Conservation (phyloP, 2,113 vertebrate species). For the Sapajus apella region DNA sequence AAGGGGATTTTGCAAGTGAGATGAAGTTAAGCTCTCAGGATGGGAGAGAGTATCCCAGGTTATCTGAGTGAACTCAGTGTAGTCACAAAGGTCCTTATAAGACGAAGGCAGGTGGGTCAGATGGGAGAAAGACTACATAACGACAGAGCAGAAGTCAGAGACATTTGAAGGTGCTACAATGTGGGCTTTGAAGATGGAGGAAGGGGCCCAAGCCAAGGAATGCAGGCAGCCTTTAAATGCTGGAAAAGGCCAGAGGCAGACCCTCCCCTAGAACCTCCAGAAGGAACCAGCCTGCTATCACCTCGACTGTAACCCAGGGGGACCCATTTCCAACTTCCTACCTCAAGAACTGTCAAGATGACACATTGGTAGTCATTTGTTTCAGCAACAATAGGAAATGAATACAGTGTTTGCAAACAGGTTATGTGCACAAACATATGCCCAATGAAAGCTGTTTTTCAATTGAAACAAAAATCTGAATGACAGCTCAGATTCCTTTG, state of each 20-base stretch:
- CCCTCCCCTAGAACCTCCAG: not conserved
- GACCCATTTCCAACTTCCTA: conserved; percentile 18
- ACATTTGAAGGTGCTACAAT: not conserved
- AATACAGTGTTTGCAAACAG: conserved; percentile 26
- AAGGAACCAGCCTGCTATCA: not conserved
- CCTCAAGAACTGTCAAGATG: not conserved
- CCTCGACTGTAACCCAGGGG: not conserved
- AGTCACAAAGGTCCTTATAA: not conserved
- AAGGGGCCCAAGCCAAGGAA: not conserved
- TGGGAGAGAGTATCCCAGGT: not conserved
- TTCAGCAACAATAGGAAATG: not conserved
- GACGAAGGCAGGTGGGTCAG: not conserved
- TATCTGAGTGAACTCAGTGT: not conserved
- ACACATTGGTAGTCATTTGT: not conserved
- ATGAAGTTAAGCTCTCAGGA: not conserved
- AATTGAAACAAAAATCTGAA: conserved; percentile 31
- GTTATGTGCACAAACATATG: not conserved
- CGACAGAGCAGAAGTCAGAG: conserved; percentile 4
- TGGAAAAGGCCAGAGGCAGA: not conserved
- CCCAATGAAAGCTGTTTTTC: not conserved
- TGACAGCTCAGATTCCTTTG: not conserved
- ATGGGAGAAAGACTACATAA: not conserved
- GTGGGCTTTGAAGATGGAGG: not conserved
- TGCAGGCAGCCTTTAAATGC: not conserved
- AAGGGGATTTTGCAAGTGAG: not conserved